Base-by-base conservation (phyloP, 1,140 invertebrate genomes). In the Vanessa atalanta region DNA sequence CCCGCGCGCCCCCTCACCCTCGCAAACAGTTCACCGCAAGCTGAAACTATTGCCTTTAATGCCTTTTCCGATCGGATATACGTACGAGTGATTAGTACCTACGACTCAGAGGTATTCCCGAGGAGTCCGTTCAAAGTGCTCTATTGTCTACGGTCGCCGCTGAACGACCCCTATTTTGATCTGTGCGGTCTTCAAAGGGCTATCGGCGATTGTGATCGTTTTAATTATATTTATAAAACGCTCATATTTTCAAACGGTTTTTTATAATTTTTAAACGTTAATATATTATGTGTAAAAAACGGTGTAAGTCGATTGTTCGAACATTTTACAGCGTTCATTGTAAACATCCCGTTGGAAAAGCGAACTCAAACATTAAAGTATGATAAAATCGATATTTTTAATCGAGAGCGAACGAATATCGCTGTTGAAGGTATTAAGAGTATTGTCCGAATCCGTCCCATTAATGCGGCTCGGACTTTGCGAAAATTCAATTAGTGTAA, bases 401-500 rank as follows among this genome's bases (percentile, higher is more conserved):
- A 81, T 79, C 72, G 77, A 75, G 69, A 72, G 66, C 65, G 72
- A 72, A 65, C 73, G 72, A 69, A 70, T 65, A 43, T n/a, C 48
- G 37, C 31, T 60, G 70, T 70, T 67, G 53, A 72, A 81, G 75
- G 73, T 78, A 78, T 79, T 78, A 81, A 78, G 70, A 77, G 75
- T 72, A 79, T 75, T 75, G 80, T 80, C 77, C 80, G 73, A 79
- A 82, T 87, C 78, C 77, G 76, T 72, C 73, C 78, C 76, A 73
- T 79, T 83, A 81, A 83, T 82, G 82, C 78, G 77, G 81, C 79
- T 78, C 80, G 86, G 83, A 86, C 85, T 87, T 88, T 87, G 83
- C 79, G 84, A 85, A 91, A 91, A 91, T 91, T 93, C 88, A 91
- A 93, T 93, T 93, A 91, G 87, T 84, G 88, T 92, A 91, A 90